phyloP scores from a whole-genome alignment of 2,113 vertebrate genomes.

The Esox niger region DNA sequence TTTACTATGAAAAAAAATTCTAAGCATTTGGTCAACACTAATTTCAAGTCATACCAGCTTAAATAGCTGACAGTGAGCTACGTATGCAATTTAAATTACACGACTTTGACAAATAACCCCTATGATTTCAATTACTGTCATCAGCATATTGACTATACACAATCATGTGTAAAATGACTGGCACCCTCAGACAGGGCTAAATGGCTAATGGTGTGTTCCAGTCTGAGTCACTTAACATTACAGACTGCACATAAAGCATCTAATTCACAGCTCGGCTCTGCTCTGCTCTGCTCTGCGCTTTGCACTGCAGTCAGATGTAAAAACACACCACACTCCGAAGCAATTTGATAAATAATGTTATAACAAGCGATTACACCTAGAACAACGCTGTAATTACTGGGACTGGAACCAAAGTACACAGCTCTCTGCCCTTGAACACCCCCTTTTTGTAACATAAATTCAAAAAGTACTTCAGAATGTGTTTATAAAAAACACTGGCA shows the following conservation, averaged over 20 bases:
- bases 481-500: conserved; percentile 54
- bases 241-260: conserved; percentile 6
- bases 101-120: conserved; percentile 3
- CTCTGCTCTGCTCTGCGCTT: conserved; percentile 16
- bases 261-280: conserved; percentile 25
- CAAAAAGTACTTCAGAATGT: conserved; percentile 40
- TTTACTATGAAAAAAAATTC: background rate
- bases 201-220: background rate
- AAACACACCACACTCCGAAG: conserved; percentile 31
- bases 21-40: background rate
- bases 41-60: background rate
- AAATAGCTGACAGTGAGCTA: background rate
- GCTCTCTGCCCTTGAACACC: conserved; percentile 31
- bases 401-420: conserved; percentile 48
- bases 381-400: conserved; percentile 50
- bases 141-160: background rate
- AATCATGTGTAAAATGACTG: background rate
- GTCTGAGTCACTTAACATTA: conserved; percentile 12
- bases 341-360: conserved; percentile 46
- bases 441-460: conserved; percentile 40
- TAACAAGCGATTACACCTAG: conserved; percentile 53
- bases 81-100: conserved; percentile 7
- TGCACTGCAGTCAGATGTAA: conserved; percentile 43
- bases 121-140: background rate
- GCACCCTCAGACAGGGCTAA: conserved; percentile 9